Evolutionary conservation across 2,113 vertebrate species (phyloP), one percentile per base, ranked within the genome.

Genomic region (Caranx melampygus): DNA sequence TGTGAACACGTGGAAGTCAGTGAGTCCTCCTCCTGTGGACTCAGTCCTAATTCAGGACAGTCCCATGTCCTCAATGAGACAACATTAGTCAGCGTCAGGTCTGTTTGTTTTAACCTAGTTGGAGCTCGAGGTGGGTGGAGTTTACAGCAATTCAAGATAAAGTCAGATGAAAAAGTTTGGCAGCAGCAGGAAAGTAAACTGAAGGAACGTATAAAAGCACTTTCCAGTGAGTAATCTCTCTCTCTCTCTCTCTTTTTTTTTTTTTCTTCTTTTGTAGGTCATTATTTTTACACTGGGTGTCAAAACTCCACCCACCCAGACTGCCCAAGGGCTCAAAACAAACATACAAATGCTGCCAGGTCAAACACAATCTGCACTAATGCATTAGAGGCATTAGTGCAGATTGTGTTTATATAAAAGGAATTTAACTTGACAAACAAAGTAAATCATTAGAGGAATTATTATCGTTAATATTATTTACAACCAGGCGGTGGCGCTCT

Each of bases 211-310:
- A 3, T 1, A 52, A 64, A 81, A 87, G 26, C 13, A 63, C 13
- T 88, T 85, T 89, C 70, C 71, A 55, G 42, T 89, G 76, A 87
- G 42, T 86, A 87, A 91, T 88, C 10, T 83, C 2, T 7, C 26
- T 26, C 26, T 26, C 26, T 26, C 26, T 26, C 26, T 26, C 26
- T 26, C 26, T 26, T 26, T 26, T 26, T 26, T 26, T 26, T 26
- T 26, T 26, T 26, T 26, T 26, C 26, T 26, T 26, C 26, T 20
- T 49, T 65, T 70, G 65, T 79, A 78, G 72, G 81, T 78, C 75
- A 65, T 34, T 84, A 65, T 51, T 79, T 79, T 81, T 37, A 59
- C 8, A 31, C 14, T 16, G 12, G 7, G 57, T 16, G 57, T 83
- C 44, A 68, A 68, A 68, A 42, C 54, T 82, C 62, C 69, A 21